These are phyloP conservation scores for Drosophila trichaetosa DNA, from an alignment of 2,888 invertebrate species.

Conservation along the genomic window DNA sequence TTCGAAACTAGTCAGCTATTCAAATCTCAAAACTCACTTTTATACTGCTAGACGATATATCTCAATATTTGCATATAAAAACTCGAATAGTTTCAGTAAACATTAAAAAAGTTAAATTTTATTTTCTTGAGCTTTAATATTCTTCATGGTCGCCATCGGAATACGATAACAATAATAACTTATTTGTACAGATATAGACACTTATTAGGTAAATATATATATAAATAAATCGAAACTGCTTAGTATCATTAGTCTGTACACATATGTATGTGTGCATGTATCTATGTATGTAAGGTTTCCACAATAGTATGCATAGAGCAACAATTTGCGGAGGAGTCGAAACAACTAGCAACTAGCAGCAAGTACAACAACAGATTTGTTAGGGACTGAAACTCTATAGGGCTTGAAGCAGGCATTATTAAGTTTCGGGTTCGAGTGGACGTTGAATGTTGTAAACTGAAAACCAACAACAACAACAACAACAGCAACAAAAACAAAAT, in stretches of 20 bases:
- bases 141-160: neutral
- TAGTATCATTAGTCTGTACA: neutral
- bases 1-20: neutral
- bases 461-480: neutral
- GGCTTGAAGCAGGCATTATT: slow-evolving; percentile 12
- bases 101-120: neutral
- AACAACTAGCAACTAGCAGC: neutral
- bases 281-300: neutral
- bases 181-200: neutral
- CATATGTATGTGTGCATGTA: neutral
- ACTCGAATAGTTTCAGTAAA: neutral
- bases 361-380: slow-evolving; percentile 2
- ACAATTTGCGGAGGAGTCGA: slow-evolving; percentile 45
- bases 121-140: neutral
- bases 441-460: slow-evolving; percentile 30
- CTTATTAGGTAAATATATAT: neutral
- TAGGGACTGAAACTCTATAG: slow-evolving; percentile 22
- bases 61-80: neutral
- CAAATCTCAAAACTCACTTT: neutral
- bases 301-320: slow-evolving; percentile 5
- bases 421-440: slow-evolving; percentile 12
- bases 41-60: neutral
- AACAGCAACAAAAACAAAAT: slow-evolving; percentile 6
- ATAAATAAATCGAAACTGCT: neutral
- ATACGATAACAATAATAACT: neutral